A percentile compares a stretch with the other conserved stretches of the same genome.
Evolutionary conservation across 2,888 invertebrate genomes (phyloP).

Genomic region (Plusia festucae): DNA sequence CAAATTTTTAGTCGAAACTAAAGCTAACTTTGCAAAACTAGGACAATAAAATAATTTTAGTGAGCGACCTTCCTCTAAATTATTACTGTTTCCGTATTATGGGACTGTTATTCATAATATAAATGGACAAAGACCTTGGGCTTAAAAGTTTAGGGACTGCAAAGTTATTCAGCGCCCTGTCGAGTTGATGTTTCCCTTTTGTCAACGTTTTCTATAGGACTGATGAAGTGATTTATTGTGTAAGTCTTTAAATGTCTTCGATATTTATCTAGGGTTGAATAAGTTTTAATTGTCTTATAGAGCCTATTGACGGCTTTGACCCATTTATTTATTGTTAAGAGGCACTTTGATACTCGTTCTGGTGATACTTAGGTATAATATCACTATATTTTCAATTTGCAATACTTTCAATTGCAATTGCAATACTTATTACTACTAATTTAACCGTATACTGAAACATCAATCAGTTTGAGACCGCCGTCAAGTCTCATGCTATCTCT

Average conservation of each 20-base stretch:
- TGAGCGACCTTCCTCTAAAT: conserved; percentile 29
- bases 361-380: too few species aligned
- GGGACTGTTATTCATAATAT: conserved; percentile 42
- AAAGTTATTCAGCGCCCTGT: conserved; percentile 29
- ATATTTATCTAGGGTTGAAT: not conserved
- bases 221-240: conserved; percentile 13
- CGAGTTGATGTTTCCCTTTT: conserved; percentile 22
- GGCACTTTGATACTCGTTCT: too few species aligned
- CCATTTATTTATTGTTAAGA: too few species aligned
- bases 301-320: too few species aligned
- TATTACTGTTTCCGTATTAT: conserved; percentile 44
- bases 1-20: conserved; percentile 19
- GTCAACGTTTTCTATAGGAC: conserved; percentile 8
- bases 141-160: conserved; percentile 38
- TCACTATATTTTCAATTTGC: too few species aligned
- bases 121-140: conserved; percentile 24
- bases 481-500: too few species aligned
- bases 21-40: conserved; percentile 20
- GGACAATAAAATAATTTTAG: conserved; percentile 44
- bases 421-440: too few species aligned
- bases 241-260: not conserved
- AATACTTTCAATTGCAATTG: too few species aligned
- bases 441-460: too few species aligned
- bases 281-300: too few species aligned
- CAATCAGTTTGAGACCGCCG: too few species aligned